These are phyloP conservation scores for Allobates femoralis DNA, from an alignment of 2,797 vertebrate species.

Conservation along the genomic window DNA sequence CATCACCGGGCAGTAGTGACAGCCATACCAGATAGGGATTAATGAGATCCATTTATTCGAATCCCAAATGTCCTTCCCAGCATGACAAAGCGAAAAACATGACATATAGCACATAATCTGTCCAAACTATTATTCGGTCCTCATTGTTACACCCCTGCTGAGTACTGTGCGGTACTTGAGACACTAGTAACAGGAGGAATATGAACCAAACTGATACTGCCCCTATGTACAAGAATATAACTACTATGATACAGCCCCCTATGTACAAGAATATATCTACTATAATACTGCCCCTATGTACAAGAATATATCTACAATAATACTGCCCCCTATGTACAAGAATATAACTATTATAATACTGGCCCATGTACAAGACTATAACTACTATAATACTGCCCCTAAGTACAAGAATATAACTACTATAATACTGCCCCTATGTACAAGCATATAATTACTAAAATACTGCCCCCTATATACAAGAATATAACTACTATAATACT, in stretches of 20 bases:
- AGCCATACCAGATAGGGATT: not conserved
- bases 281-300: slow-evolving; percentile 1
- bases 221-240: not conserved
- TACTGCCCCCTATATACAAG: slow-evolving; percentile 13
- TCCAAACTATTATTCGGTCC: not conserved
- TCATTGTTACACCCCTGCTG: not conserved
- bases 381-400: slow-evolving; percentile 22
- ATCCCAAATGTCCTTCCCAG: not conserved
- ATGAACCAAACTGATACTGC: too few species aligned
- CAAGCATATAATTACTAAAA: not conserved
- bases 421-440: slow-evolving; percentile 12
- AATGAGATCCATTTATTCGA: not conserved
- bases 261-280: slow-evolving; percentile 2
- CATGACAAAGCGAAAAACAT: not conserved
- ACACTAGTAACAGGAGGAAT: too few species aligned
- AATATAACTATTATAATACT: slow-evolving; percentile 3
- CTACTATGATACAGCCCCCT: not conserved
- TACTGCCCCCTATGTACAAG: not conserved
- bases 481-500: slow-evolving; percentile 12
- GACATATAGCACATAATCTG: not conserved
- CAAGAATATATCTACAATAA: slow-evolving; percentile 9
- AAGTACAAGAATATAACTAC: slow-evolving; percentile 3
- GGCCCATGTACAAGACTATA: not conserved
- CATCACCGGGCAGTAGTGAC: not conserved
- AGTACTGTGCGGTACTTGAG: not conserved